Conservation (phyloP, 2,113 vertebrate species). For the Eretmochelys imbricata region DNA sequence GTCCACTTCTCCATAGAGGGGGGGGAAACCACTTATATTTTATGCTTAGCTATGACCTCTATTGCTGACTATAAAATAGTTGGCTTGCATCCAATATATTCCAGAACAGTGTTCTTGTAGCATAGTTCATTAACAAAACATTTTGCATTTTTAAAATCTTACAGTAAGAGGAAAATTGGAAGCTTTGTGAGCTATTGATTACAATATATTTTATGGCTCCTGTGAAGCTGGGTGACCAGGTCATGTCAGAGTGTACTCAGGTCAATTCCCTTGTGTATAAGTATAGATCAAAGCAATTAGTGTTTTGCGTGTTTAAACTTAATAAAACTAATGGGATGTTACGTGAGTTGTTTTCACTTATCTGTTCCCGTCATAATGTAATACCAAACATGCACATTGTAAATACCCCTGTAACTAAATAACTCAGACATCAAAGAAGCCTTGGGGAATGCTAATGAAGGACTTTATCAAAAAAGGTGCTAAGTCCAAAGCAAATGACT, state of each 20-base stretch:
- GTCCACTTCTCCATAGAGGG: background rate
- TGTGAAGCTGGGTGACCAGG: background rate
- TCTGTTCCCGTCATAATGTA: background rate
- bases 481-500: background rate
- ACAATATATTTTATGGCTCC: background rate
- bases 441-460: background rate
- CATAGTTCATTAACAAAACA: background rate
- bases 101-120: background rate
- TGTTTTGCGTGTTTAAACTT: background rate
- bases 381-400: background rate
- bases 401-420: background rate
- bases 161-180: background rate
- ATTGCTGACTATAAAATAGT: background rate
- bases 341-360: background rate
- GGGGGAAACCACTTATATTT: background rate
- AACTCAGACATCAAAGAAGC: background rate
- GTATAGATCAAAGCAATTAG: background rate
- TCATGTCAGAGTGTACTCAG: background rate
- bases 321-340: background rate
- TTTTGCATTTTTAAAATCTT: background rate
- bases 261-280: background rate
- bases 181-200: background rate
- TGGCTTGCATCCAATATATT: background rate
- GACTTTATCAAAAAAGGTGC: background rate
- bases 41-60: background rate